Percentiles rank a stretch among this genome's conserved stretches.
phyloP scores from a whole-genome alignment of 2,797 vertebrate genomes.

The Okamejei kenojei region DNA sequence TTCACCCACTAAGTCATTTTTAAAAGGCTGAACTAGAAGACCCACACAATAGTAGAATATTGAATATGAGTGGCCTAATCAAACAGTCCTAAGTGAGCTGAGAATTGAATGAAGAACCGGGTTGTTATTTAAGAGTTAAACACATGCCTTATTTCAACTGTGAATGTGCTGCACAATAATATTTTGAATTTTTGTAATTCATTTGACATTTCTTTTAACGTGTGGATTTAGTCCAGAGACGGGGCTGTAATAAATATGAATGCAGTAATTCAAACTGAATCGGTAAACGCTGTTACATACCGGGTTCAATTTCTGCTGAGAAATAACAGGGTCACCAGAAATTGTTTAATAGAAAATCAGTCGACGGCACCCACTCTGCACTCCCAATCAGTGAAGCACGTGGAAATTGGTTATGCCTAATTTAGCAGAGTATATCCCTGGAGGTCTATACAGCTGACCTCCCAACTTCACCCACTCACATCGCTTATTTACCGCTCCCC shows the following conservation, averaged over 20 bases:
- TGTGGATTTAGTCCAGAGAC: constrained; percentile 3
- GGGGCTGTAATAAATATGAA: neutral
- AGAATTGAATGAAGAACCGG: neutral
- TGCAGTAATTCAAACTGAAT: neutral
- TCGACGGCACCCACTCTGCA: neutral
- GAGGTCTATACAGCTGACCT: neutral
- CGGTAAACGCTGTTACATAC: neutral
- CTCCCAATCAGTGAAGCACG: neutral
- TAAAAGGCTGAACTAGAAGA: neutral
- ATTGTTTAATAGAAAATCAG: neutral
- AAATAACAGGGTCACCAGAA: neutral
- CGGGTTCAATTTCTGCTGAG: neutral
- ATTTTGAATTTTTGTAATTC: neutral
- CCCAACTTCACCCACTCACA: neutral
- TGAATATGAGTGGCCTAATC: neutral
- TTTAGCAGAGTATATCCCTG: neutral
- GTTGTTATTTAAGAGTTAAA: neutral
- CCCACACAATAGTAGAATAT: neutral
- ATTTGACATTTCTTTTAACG: neutral
- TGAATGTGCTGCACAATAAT: neutral
- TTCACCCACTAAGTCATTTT: neutral
- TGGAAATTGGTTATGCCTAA: neutral
- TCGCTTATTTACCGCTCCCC: neutral
- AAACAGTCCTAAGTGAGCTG: neutral
- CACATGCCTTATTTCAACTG: neutral